Evolutionary conservation across 2,888 invertebrate species (phyloP), one percentile per base, ranked within the genome.

Genomic region (Rhaphigaster nebulosa): DNA sequence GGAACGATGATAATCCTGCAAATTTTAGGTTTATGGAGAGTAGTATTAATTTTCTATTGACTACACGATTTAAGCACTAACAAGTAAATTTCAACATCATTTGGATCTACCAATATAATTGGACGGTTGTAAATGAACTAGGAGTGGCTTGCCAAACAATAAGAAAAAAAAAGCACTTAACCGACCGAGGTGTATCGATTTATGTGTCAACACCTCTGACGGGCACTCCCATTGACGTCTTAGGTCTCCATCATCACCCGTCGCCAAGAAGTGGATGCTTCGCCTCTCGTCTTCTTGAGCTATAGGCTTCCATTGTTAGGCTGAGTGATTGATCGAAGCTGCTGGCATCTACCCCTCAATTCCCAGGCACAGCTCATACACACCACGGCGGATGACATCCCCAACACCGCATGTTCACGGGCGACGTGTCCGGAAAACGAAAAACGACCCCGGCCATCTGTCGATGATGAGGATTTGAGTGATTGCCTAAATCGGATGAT

Each of bases 381-480:
- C 34, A 34, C 70, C 34, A 20, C 65, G 29, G 65, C 15, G 29
- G 65, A 60, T 29, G 29, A 29, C 65, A 65, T 29, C 65, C 65
- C 29, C 15, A 29, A 29, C n/a, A 65, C 34, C 70, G 38, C 84
- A 84, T 45, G 45, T 41, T 5, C 15, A n/a, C n/a, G 13, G n/a
- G 10, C 41, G 41, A 70, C 70, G 70, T 70, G 84, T 84, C 84
- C 84, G 41, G 45, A 84, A 41, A 41, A 84, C 45, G 84, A 45
- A 45, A 45, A 84, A 84, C 84, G 45, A 70, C 70, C 34, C 34
- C 70, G 34, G 13, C 41, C 84, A 84, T 45, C 84, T 45, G 84
- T n/a, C 84, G 41, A 41, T 84, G 70, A 70, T 70, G 70, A 70
- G 84, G 45, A 84, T 84, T 84, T 84, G 45, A 84, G 84, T 45